These are phyloP conservation scores for Xestia rhomboidea DNA, from an alignment of 2,888 invertebrate genomes.

Conservation along the genomic window DNA sequence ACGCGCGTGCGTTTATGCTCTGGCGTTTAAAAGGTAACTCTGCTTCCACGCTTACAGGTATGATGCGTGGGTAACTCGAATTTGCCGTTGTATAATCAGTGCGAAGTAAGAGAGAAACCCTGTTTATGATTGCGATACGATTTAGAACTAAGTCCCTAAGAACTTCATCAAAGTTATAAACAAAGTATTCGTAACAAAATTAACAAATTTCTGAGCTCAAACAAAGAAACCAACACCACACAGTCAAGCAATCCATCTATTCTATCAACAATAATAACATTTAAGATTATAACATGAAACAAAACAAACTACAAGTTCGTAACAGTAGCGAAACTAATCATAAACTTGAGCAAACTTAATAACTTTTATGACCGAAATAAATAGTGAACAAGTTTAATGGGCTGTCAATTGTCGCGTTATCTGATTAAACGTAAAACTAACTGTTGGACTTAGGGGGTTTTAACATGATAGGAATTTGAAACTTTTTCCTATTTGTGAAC, in stretches of 20 bases:
- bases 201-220: not conserved
- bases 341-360: slow-evolving; percentile 58
- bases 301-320: slow-evolving; percentile 37
- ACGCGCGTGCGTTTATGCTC: too few relatives aligned
- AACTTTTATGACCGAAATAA: slow-evolving; percentile 67
- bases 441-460: slow-evolving; percentile 6
- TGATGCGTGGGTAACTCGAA: not conserved
- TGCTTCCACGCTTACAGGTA: not conserved
- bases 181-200: not conserved
- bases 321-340: slow-evolving; percentile 55
- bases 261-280: slow-evolving; percentile 48
- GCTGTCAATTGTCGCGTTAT: slow-evolving; percentile 64
- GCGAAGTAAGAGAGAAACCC: too few relatives aligned
- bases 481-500: not conserved
- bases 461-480: slow-evolving; percentile 7
- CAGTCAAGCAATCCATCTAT: not conserved
- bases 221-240: not conserved
- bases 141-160: not conserved
- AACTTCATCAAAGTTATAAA: not conserved
- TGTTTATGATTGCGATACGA: not conserved
- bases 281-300: slow-evolving; percentile 41
- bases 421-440: slow-evolving; percentile 63
- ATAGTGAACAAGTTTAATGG: slow-evolving; percentile 64
- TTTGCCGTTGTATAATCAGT: not conserved
- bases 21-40: too few relatives aligned